Evolutionary conservation across 64 coral and sea anemone genomes (phyloP).

Genomic region (Hydrozoanthus tunicans): DNA sequence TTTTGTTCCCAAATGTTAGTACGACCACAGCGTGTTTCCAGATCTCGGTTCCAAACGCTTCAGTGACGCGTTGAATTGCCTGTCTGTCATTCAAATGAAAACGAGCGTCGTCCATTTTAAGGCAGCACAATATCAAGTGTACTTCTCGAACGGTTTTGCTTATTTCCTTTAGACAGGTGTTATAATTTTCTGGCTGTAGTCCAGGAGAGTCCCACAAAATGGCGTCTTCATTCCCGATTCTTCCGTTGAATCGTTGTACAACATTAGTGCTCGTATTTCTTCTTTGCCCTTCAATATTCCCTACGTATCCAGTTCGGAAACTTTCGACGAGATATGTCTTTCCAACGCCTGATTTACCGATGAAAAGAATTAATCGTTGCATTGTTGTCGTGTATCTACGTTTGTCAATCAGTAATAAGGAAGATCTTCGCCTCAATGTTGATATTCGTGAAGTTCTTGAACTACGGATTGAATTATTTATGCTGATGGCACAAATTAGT

Average conservation of each 20-base stretch:
- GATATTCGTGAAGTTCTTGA: too few species aligned
- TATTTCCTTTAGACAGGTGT: not conserved
- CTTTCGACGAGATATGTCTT: not conserved
- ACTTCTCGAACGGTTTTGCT: not conserved
- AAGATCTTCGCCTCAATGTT: too few species aligned
- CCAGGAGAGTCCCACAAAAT: conserved; percentile 12
- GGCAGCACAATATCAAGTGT: not conserved
- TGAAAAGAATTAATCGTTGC: not conserved
- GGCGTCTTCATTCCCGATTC: not conserved
- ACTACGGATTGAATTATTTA: too few species aligned
- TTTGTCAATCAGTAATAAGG: too few species aligned
- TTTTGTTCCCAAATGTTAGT: conserved; percentile 24
- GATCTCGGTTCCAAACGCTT: not conserved
- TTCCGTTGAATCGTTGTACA: not conserved
- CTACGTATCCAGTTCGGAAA: not conserved
- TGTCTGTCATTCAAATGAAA: not conserved
- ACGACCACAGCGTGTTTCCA: not conserved
- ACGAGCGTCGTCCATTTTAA: conserved; percentile 5
- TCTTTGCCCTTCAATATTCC: not conserved
- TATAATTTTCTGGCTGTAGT: conserved; percentile 1
- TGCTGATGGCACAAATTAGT: too few species aligned
- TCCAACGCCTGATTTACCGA: not conserved
- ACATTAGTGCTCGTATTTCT: not conserved
- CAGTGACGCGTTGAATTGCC: not conserved
- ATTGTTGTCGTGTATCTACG: too few species aligned